A percentile compares a stretch with the other conserved stretches of the same genome.
Conservation (phyloP, 2,888 invertebrate species). For the Cosmorhoe ocellata region DNA sequence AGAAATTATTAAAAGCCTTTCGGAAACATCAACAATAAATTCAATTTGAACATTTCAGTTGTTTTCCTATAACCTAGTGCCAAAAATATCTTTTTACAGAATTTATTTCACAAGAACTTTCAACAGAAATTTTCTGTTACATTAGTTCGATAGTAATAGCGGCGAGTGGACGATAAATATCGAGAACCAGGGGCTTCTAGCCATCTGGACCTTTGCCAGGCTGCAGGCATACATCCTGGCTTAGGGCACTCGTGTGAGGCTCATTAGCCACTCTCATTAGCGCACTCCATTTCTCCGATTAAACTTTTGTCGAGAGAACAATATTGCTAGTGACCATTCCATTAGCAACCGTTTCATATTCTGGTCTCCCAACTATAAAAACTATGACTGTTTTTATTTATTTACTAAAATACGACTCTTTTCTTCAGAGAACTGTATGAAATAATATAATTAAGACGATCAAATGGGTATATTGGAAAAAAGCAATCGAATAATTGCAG, state of each 20-base stretch:
- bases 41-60: neutral
- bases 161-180: neutral
- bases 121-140: constrained; percentile 9
- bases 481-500: constrained; percentile 14
- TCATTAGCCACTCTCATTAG: constrained; percentile 12
- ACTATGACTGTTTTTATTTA: too few relatives aligned
- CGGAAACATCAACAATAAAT: neutral
- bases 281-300: constrained; percentile 14
- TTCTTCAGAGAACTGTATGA: too few relatives aligned
- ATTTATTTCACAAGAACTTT: neutral
- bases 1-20: neutral
- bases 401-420: too few relatives aligned
- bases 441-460: too few relatives aligned
- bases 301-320: neutral
- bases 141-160: constrained; percentile 8
- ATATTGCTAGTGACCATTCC: neutral
- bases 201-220: constrained; percentile 13
- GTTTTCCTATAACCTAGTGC: neutral
- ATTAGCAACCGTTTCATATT: too few relatives aligned
- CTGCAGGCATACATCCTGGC: neutral
- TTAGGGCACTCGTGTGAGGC: neutral
- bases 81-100: constrained; percentile 7
- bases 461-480: too few relatives aligned
- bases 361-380: too few relatives aligned
- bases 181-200: neutral